phyloP scores from a whole-genome alignment of 2,113 vertebrate genomes.

The Ornithorhynchus anatinus region DNA sequence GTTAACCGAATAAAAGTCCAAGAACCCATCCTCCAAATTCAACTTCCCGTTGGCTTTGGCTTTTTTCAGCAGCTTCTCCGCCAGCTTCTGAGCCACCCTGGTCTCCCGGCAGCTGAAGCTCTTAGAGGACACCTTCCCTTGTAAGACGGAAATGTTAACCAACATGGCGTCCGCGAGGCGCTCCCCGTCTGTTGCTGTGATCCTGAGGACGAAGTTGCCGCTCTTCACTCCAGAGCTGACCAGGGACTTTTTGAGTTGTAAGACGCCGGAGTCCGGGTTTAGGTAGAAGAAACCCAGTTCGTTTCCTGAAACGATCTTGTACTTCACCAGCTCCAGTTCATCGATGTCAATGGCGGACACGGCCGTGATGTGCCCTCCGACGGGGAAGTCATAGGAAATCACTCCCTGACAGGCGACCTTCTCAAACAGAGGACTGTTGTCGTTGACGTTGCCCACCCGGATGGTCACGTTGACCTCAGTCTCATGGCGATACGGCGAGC shows the following conservation, averaged over 20 bases:
- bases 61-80: constrained; percentile 94
- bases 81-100: constrained; percentile 90
- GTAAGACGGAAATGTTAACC: constrained; percentile 90
- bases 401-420: constrained; percentile 91
- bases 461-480: constrained; percentile 93
- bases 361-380: constrained; percentile 89
- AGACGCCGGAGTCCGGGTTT: constrained; percentile 93
- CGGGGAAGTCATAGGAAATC: constrained; percentile 87
- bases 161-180: constrained; percentile 93
- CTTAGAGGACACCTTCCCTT: constrained; percentile 84
- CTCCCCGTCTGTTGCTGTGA: constrained; percentile 95
- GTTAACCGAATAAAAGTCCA: constrained; percentile 93
- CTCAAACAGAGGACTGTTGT: constrained; percentile 95
- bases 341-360: constrained; percentile 97
- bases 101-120: constrained; percentile 93
- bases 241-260: constrained; percentile 84
- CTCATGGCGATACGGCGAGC: constrained; percentile 93
- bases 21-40: constrained; percentile 90
- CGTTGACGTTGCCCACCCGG: constrained; percentile 89
- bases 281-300: constrained; percentile 90
- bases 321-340: constrained; percentile 93
- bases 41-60: constrained; percentile 87
- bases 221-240: constrained; percentile 80
- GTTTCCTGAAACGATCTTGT: constrained; percentile 95
- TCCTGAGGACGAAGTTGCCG: constrained; percentile 84